Percentiles rank a stretch among this genome's conserved stretches.
Conservation (phyloP, 2,888 invertebrate genomes). For the Oxyscelio sp. region DNA sequence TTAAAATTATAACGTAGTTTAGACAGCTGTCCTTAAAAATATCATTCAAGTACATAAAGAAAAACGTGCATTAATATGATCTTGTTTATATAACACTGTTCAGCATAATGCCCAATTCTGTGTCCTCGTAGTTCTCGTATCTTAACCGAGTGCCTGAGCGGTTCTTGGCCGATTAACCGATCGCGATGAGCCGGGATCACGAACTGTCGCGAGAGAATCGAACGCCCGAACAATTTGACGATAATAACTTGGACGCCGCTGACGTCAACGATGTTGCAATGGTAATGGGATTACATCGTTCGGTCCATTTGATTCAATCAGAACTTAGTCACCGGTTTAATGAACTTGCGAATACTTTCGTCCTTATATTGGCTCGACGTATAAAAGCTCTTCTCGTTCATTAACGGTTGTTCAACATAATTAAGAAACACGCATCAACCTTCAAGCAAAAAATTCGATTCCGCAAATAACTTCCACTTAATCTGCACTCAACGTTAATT, state of each 20-base stretch:
- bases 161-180: slow-evolving; percentile 19
- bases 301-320: slow-evolving; percentile 61
- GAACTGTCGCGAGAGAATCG: slow-evolving; percentile 41
- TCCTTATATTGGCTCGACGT: slow-evolving; percentile 12
- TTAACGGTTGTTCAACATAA: slow-evolving; percentile 10
- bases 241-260: slow-evolving; percentile 61
- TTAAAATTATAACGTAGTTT: too few species aligned
- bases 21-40: too few species aligned
- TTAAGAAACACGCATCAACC: too few species aligned
- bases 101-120: background rate
- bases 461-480: too few species aligned
- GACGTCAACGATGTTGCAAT: slow-evolving; percentile 66
- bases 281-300: slow-evolving; percentile 58
- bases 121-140: background rate
- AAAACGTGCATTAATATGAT: too few species aligned
- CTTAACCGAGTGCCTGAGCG: background rate
- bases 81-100: too few species aligned
- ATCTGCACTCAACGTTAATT: too few species aligned
- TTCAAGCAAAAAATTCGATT: too few species aligned
- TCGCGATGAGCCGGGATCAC: slow-evolving; percentile 10
- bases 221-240: slow-evolving; percentile 46
- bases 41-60: too few species aligned
- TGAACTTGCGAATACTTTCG: slow-evolving; percentile 57
- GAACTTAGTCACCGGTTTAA: slow-evolving; percentile 57
- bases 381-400: slow-evolving; percentile 5